A percentile compares a stretch with the other conserved stretches of the same genome.
Conservation (phyloP, 2,888 invertebrate genomes). For the Drosophila helvetica region DNA sequence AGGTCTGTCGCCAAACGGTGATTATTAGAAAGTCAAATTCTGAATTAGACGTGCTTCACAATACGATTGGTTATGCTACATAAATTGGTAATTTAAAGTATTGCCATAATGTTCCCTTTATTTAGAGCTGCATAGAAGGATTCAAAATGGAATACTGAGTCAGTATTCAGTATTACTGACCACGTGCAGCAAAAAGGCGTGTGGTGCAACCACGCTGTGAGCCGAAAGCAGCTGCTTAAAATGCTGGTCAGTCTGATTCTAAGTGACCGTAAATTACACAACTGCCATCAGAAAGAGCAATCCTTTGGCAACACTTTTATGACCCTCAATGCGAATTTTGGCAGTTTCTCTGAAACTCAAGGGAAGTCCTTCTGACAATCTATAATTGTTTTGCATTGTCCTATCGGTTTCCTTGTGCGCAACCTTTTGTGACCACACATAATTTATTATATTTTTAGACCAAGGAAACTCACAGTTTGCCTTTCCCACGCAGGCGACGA, state of each 20-base stretch:
- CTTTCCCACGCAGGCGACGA: conserved; percentile 69
- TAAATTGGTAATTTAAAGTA: conserved; percentile 60
- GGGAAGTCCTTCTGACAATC: conserved; percentile 46
- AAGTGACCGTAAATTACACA: conserved; percentile 67
- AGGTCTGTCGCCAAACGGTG: conserved; percentile 36
- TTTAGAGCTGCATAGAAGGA: conserved; percentile 46
- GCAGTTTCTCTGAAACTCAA: conserved; percentile 46
- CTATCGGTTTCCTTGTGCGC: conserved; percentile 18
- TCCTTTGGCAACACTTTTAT: conserved; percentile 59
- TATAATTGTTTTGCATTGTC: conserved; percentile 71
- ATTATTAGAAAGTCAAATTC: conserved; percentile 51
- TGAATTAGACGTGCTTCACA: conserved; percentile 56
- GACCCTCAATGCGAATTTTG: conserved; percentile 36
- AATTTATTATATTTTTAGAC: conserved; percentile 60
- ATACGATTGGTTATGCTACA: conserved; percentile 40
- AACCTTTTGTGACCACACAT: conserved; percentile 51
- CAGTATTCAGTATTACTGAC: too few species aligned
- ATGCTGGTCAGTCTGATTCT: conserved; percentile 44
- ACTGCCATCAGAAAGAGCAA: conserved; percentile 43
- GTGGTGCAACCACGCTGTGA: conserved; percentile 31
- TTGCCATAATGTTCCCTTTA: conserved; percentile 12
- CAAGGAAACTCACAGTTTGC: conserved; percentile 52
- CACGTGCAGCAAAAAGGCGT: conserved; percentile 34
- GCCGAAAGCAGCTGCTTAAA: conserved; percentile 52
- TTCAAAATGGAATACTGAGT: conserved; percentile 32